Evolutionary conservation across 2,888 invertebrate genomes (phyloP).

Genomic region (Machimus atricapillus): DNA sequence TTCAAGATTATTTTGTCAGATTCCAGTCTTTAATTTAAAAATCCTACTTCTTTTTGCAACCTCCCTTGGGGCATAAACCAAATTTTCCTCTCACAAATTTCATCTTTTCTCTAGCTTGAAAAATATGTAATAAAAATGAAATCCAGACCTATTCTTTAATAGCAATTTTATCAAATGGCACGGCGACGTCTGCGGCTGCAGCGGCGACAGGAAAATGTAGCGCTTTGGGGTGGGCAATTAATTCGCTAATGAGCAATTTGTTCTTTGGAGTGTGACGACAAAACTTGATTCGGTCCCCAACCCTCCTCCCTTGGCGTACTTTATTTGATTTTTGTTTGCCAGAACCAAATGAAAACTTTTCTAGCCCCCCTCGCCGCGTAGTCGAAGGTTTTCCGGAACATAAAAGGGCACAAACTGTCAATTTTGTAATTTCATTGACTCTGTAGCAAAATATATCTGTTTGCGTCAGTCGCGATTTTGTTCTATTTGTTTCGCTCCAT

Average conservation of each 20-base stretch:
- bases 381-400: neutral
- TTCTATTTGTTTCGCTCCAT: neutral
- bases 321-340: neutral
- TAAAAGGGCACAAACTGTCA: neutral
- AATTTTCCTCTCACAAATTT: neutral
- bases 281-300: neutral
- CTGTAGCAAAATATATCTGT: neutral
- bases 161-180: neutral
- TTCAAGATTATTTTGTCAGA: too few species aligned
- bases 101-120: neutral
- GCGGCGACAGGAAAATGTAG: neutral
- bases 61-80: neutral
- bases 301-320: neutral
- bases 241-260: neutral
- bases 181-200: neutral
- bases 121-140: neutral
- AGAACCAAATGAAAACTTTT: neutral
- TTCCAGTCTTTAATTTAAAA: neutral
- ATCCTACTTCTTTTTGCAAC: neutral
- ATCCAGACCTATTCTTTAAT: neutral
- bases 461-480: neutral
- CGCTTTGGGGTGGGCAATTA: neutral
- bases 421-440: neutral
- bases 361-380: neutral
- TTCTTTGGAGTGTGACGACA: neutral